Base-by-base conservation (phyloP, 2,888 invertebrate species). In the Automeris io region DNA sequence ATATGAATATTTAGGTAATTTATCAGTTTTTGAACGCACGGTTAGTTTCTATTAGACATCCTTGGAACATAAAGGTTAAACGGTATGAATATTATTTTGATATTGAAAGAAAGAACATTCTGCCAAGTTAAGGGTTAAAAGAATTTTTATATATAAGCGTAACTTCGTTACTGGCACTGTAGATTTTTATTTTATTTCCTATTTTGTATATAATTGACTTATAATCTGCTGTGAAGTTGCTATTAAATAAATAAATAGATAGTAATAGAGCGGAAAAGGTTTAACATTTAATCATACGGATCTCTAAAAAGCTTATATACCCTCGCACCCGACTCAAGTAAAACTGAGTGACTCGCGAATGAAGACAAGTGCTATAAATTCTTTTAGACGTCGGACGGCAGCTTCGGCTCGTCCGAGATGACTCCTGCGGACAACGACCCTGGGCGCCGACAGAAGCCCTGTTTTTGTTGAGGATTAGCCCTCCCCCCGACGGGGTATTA, bases 381-480 rank as follows among this genome's bases (percentile, higher is more conserved):
- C 38, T 42, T 11, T 24, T 41, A 47, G 52, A 50, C 39, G 46
- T 43, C 47, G 47, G 56, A 44, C 47, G 47, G 56, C 59, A 55
- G 62, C 68, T 60, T 55, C 53, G 58, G 67, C 69, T 68, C 62
- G 63, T 61, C 57, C 48, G 55, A 37, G 51, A 67, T 73, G 74
- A 76, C 73, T 75, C 65, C 57, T 58, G 59, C 54, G 71, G 68
- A 45, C 72, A 62, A 62, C 60, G 72, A 72, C 65, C 70, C 58
- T 39, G 44, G 43, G 54, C 62, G 72, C 61, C 74, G 76, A 77
- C 70, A 66, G 57, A 46, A 43, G 47, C 51, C 71, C 73, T 74
- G 66, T 70, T 74, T 78, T 76, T 75, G 74, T 66, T 59, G 58
- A 51, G 62, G 70, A 71, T 76, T 74, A 76, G 64, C 57, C 56